A percentile compares a stretch with the other conserved stretches of the same genome.
Conservation (phyloP, 2,888 invertebrate genomes). For the Meandrusa payeni region DNA sequence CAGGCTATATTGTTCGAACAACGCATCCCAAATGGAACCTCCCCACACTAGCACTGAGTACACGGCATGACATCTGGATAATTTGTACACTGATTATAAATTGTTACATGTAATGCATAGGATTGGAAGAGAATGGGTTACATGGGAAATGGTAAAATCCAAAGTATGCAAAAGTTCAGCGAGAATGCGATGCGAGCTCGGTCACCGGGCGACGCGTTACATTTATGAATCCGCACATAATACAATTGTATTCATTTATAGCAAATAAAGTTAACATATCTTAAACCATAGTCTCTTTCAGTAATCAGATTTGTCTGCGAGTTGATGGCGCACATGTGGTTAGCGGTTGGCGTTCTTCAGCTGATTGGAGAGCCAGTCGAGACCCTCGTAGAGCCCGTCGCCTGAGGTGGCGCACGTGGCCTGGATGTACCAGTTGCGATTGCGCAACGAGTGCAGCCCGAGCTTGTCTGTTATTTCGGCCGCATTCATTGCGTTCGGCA, state of each 20-base stretch:
- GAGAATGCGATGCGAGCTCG: slow-evolving; percentile 47
- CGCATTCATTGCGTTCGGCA: slow-evolving; percentile 99
- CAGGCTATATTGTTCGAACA: slow-evolving; percentile 76
- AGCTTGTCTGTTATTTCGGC: slow-evolving; percentile 99
- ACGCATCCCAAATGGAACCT: slow-evolving; percentile 49
- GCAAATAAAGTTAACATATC: slow-evolving; percentile 81
- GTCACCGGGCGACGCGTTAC: slow-evolving; percentile 64
- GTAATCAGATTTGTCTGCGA: slow-evolving; percentile 69
- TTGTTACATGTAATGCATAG: slow-evolving; percentile 15
- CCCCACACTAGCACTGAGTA: slow-evolving; percentile 42
- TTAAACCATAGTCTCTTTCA: slow-evolving; percentile 81
- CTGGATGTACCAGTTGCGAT: slow-evolving; percentile 99
- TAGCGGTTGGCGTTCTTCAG: slow-evolving; percentile 99
- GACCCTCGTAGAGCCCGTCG: slow-evolving; percentile 98
- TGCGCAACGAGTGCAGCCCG: slow-evolving; percentile 97
- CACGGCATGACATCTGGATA: slow-evolving; percentile 30
- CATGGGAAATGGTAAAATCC: slow-evolving; percentile 2
- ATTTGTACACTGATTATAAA: slow-evolving; percentile 39
- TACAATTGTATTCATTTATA: slow-evolving; percentile 74
- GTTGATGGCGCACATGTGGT: slow-evolving; percentile 66
- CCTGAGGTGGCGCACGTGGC: slow-evolving; percentile 99
- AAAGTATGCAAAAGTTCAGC: slow-evolving; percentile 13
- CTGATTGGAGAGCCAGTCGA: slow-evolving; percentile 99
- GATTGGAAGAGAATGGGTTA: slow-evolving; percentile 16
- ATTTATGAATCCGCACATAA: slow-evolving; percentile 77